Base-by-base conservation (phyloP, 2,113 vertebrate species). In the Cettia cetti region DNA sequence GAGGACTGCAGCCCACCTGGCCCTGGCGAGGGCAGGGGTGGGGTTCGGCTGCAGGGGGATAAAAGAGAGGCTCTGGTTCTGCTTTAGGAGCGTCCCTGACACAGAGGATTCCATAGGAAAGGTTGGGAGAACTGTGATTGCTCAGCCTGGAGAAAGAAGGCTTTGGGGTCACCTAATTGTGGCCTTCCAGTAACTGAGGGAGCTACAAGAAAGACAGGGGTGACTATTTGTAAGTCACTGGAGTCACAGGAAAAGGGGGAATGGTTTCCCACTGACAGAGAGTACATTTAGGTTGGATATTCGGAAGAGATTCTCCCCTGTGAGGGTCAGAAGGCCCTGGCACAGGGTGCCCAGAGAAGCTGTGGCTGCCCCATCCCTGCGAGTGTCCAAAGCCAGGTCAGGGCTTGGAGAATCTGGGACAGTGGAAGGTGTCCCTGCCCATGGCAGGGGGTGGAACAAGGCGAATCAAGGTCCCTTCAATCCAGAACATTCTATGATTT, bases 351-450 rank as follows among this genome's bases (percentile, higher is more conserved):
- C n/a, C 40, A 54, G 17, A 49, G 70, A 1, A 69, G 20, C 30
- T 49, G 35, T 23, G 63, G 26, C n/a, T 54, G 35, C 26, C 6
- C 14, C 40, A 49, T 19, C 40, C 35, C 49, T 37, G 40, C 17
- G 2, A 82, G 10, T 16, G 26, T 42, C 10, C 40, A 23, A 54
- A 1, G 26, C 35, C 54, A 54, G 10, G 35, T 0, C 0, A 0
- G 19, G 39, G 24, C 53, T 60, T n/a, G 16, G 35, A 76, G 31
- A 76, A 0, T 9, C 54, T 69, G n/a, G n/a, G 3, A 0, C 4
- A 9, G 16, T 47, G n/a, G 30, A 39, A 54, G 5, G 9, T 30
- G 6, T 47, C n/a, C 24, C n/a, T 61, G 47, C 30, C 47, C 30
- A 3, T 18, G 70, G 40, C n/a, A 82, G 4, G 3, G 9, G 12